A percentile compares a stretch with the other conserved stretches of the same genome.
phyloP scores from a whole-genome alignment of 2,113 vertebrate genomes.

The Ophiodon elongatus region DNA sequence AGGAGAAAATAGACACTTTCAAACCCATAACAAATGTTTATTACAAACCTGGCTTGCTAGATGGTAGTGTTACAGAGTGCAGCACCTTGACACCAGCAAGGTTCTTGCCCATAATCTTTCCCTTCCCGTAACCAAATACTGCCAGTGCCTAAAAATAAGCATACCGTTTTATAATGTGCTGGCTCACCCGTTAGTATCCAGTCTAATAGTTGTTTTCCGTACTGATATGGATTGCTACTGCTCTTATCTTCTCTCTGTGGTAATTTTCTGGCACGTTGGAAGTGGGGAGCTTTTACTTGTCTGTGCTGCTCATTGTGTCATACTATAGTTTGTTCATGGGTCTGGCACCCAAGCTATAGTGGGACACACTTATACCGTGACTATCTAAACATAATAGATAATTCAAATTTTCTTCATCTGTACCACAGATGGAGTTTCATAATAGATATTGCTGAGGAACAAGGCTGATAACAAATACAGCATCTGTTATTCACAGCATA shows the following conservation, averaged over 20 bases:
- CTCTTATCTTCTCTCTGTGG: not conserved
- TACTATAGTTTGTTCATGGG: conserved; percentile 1
- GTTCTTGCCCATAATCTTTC: not conserved
- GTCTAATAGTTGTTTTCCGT: not conserved
- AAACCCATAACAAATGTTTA: too few species aligned
- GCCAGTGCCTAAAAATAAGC: not conserved
- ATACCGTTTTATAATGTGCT: not conserved
- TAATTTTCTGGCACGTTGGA: not conserved
- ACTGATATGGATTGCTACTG: not conserved
- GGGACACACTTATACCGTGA: not conserved
- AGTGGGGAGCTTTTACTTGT: not conserved
- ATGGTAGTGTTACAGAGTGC: not conserved
- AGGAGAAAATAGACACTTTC: too few species aligned
- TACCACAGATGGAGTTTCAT: conserved; percentile 37
- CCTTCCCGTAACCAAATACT: not conserved
- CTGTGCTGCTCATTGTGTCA: not conserved
- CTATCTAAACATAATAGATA: conserved; percentile 2
- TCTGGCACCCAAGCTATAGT: not conserved
- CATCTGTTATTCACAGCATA: conserved; percentile 54
- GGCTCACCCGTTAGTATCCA: not conserved
- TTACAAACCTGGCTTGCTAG: not conserved
- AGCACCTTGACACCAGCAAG: not conserved
- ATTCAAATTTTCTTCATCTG: not conserved
- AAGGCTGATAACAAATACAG: conserved; percentile 19
- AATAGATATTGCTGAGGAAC: conserved; percentile 19